Conservation (phyloP, 2,113 vertebrate genomes). For the Chauna torquata region DNA sequence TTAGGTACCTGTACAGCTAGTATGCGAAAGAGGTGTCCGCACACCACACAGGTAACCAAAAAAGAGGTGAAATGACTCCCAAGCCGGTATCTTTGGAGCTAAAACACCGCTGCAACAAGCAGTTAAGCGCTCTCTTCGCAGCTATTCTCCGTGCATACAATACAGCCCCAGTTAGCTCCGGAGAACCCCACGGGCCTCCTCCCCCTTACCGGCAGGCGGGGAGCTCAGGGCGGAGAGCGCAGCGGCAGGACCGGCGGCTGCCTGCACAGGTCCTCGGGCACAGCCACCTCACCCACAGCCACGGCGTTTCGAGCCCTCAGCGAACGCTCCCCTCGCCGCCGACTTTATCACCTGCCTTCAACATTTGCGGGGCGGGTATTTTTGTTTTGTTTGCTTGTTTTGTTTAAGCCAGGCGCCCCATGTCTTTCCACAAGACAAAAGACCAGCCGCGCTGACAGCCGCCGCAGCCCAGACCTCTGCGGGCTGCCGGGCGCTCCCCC, state of each 20-base stretch:
- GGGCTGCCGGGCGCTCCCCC: neutral
- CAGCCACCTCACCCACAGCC: neutral
- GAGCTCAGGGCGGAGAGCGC: neutral
- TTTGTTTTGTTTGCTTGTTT: no score
- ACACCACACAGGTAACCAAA: neutral
- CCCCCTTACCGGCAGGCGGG: neutral
- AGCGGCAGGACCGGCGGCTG: neutral
- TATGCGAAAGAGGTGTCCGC: rapidly evolving
- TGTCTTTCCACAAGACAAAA: neutral
- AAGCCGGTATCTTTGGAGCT: rapidly evolving
- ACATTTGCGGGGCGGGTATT: neutral
- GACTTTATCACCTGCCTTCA: neutral
- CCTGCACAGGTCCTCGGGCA: neutral
- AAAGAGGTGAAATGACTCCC: neutral
- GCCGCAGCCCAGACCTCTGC: neutral
- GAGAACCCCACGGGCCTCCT: rapidly evolving
- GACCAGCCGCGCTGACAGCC: neutral
- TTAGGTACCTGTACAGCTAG: neutral
- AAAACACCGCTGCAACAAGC: neutral
- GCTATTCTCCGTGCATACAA: neutral
- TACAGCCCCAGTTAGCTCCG: neutral
- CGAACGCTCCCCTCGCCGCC: rapidly evolving
- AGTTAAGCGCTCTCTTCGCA: neutral
- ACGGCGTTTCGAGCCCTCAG: neutral
- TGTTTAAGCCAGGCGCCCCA: neutral